Percentiles rank a stretch among this genome's conserved stretches.
Evolutionary conservation across 2,888 invertebrate species (phyloP).

Genomic region (Brachypterus glaber): DNA sequence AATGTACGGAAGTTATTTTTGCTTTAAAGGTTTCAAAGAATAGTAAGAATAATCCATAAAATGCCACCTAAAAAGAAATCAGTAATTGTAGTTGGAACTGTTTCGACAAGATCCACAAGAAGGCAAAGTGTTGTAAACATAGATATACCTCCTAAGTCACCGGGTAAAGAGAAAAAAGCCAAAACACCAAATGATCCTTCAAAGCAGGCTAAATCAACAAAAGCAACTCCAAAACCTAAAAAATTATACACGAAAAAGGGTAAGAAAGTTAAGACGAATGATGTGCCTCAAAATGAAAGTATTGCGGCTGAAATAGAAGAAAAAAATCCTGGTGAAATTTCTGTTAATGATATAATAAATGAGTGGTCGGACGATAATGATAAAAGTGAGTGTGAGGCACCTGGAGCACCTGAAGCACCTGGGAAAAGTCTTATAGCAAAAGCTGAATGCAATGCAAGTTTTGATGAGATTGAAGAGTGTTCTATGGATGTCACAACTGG

Average conservation of each 20-base stretch:
- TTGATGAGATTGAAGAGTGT: no score
- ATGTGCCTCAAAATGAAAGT: neutral
- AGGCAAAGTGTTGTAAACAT: constrained; percentile 28
- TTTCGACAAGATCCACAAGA: constrained; percentile 27
- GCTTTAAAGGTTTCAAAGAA: no score
- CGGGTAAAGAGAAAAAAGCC: constrained; percentile 9
- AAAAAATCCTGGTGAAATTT: neutral
- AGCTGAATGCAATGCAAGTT: no score
- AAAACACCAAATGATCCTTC: no score
- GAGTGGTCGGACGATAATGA: constrained; percentile 26
- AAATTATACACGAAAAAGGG: neutral
- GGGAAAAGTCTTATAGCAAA: neutral
- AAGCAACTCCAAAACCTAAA: neutral
- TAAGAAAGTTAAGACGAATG: constrained; percentile 3
- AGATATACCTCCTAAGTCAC: constrained; percentile 21
- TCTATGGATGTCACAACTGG: no score
- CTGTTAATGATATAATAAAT: constrained; percentile 17
- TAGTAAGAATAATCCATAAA: constrained; percentile 5
- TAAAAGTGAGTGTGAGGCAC: constrained; percentile 14
- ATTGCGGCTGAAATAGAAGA: constrained; percentile 2
- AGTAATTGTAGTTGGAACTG: constrained; percentile 25
- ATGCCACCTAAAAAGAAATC: constrained; percentile 31
- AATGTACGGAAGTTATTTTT: no score
- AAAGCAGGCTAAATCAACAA: neutral
- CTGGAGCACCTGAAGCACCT: neutral